These are phyloP conservation scores for Nemotelus nigrinus DNA, from an alignment of 2,888 invertebrate genomes.

Conservation along the genomic window DNA sequence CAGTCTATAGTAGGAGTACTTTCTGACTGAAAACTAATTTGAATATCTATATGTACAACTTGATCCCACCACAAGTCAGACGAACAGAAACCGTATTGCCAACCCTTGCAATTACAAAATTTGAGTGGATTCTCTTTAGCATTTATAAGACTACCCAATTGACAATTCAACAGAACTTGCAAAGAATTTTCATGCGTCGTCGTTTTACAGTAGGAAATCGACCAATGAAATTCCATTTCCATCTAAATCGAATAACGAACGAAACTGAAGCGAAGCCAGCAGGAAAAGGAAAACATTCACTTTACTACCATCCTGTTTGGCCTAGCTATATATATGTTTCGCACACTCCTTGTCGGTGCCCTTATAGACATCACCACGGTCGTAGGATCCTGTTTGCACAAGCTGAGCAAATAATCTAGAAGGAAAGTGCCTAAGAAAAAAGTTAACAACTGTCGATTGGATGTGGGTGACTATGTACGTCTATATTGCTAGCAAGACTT, in stretches of 20 bases:
- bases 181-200: slow-evolving; percentile 1
- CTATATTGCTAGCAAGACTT: not conserved
- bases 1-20: no score
- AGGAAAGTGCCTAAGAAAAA: slow-evolving; percentile 2
- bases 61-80: not conserved
- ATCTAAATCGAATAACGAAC: slow-evolving; percentile 31
- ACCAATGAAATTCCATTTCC: slow-evolving; percentile 37
- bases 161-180: slow-evolving; percentile 15
- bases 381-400: slow-evolving; percentile 25
- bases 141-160: slow-evolving; percentile 5
- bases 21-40: no score
- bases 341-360: not conserved
- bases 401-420: slow-evolving; percentile 35
- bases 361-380: slow-evolving; percentile 2
- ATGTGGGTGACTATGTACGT: slow-evolving; percentile 8
- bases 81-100: not conserved
- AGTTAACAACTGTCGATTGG: slow-evolving; percentile 21
- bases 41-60: no score
- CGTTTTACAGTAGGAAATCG: slow-evolving; percentile 18
- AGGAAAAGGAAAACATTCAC: slow-evolving; percentile 35
- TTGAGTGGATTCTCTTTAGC: not conserved
- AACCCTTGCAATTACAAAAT: not conserved
- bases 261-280: slow-evolving; percentile 20
- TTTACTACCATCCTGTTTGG: not conserved
- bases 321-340: not conserved